A percentile compares a stretch with the other conserved stretches of the same genome.
Conservation (phyloP, 2,888 invertebrate species). For the Drosophila monieri region DNA sequence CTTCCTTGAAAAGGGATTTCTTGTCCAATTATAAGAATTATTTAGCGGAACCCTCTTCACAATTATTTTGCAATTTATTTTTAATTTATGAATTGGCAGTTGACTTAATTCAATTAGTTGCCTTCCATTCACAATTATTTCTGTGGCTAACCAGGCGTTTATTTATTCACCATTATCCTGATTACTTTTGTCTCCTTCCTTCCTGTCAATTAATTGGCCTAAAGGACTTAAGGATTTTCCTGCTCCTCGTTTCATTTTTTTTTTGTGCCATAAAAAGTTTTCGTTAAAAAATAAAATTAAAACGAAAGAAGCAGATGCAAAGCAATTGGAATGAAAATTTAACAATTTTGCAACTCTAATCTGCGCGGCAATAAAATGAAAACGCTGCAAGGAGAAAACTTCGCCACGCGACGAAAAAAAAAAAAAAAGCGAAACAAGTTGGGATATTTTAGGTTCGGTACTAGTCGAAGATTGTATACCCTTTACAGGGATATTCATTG, state of each 20-base stretch:
- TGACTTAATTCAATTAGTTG: constrained; percentile 28
- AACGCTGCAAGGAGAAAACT: constrained; percentile 73
- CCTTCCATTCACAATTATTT: constrained; percentile 7
- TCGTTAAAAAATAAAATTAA: constrained; percentile 16
- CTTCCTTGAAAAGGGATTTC: not conserved
- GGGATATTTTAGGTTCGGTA: not conserved
- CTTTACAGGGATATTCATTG: not conserved
- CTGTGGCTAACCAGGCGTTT: constrained; percentile 33
- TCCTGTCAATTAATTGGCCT: constrained; percentile 40
- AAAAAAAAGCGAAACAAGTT: not conserved
- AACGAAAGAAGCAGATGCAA: constrained; percentile 27
- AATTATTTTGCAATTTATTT: not conserved
- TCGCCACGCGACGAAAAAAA: constrained; percentile 24
- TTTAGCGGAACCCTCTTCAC: too few species aligned
- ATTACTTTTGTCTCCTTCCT: constrained; percentile 12
- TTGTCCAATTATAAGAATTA: constrained; percentile 3
- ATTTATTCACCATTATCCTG: constrained; percentile 38
- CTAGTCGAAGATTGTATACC: not conserved
- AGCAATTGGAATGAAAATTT: constrained; percentile 64
- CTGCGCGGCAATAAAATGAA: constrained; percentile 74
- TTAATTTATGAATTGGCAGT: constrained; percentile 5
- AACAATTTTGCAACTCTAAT: constrained; percentile 78
- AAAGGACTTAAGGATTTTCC: constrained; percentile 25
- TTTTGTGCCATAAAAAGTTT: constrained; percentile 1
- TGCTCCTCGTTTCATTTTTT: not conserved